Evolutionary conservation across 2,888 invertebrate species (phyloP).

Genomic region (Steinernema carpocapsae): DNA sequence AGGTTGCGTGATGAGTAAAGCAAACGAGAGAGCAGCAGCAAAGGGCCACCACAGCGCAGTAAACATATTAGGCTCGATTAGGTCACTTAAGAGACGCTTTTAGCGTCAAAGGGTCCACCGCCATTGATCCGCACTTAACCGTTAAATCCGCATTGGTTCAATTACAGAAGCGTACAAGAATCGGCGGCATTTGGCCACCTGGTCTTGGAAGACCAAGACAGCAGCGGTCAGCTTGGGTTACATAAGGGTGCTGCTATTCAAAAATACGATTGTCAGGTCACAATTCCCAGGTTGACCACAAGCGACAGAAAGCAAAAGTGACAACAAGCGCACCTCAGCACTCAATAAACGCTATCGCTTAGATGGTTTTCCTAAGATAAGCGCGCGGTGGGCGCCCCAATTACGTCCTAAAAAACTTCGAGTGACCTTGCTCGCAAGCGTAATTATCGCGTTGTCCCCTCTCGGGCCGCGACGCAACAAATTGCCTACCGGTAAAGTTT

Average conservation of each 20-base stretch:
- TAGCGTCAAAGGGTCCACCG: slow-evolving; percentile 1
- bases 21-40: no score
- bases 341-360: not conserved
- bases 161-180: not conserved
- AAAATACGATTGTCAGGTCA: no score
- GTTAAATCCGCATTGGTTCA: slow-evolving; percentile 18
- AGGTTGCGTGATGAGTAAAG: not conserved
- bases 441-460: slow-evolving; percentile 25
- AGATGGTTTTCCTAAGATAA: not conserved
- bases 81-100: slow-evolving; percentile 9
- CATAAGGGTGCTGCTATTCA: no score
- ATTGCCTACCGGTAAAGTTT: slow-evolving; percentile 22
- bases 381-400: not conserved
- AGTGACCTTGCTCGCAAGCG: not conserved
- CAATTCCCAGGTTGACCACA: no score
- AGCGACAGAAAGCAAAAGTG: no score
- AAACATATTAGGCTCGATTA: not conserved
- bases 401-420: slow-evolving; percentile 5
- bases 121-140: slow-evolving; percentile 29
- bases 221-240: no score
- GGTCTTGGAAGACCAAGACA: not conserved
- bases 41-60: no score
- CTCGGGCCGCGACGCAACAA: slow-evolving; percentile 1
- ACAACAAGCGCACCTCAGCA: not conserved
- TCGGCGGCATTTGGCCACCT: slow-evolving; percentile 14